These are phyloP conservation scores for Heliconius eleuchia DNA, from an alignment of 1,140 invertebrate genomes.

Conservation along the genomic window DNA sequence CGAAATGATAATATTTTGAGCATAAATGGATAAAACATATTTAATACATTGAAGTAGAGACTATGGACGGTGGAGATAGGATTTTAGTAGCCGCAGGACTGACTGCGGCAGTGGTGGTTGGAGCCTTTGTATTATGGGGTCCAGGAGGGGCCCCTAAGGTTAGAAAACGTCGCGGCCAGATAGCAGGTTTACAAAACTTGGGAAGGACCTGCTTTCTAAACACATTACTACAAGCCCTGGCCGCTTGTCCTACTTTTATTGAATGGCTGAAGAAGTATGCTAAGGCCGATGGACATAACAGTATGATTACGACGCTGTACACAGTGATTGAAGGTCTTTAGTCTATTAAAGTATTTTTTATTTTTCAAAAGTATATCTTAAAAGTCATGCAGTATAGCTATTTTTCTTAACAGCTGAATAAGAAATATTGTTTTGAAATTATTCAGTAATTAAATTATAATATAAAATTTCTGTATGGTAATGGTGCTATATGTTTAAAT, in stretches of 20 bases:
- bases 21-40: conserved; percentile 15
- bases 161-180: conserved; percentile 84
- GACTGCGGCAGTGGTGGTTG: conserved; percentile 88
- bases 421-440: not conserved
- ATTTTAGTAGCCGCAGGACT: conserved; percentile 87
- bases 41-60: conserved; percentile 20
- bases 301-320: conserved; percentile 84
- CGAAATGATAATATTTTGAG: conserved; percentile 6
- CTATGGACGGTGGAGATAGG: conserved; percentile 85
- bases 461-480: no score
- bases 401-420: not conserved
- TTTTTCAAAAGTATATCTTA: not conserved
- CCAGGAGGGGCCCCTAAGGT: conserved; percentile 83
- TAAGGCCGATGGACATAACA: conserved; percentile 81
- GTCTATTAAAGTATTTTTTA: conserved; percentile 8
- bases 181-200: conserved; percentile 91
- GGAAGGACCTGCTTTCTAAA: conserved; percentile 94
- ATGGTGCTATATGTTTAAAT: no score
- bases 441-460: not conserved
- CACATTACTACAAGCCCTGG: conserved; percentile 91
- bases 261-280: conserved; percentile 88
- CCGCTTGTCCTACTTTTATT: conserved; percentile 90
- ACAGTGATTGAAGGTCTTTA: conserved; percentile 84
- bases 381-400: not conserved
- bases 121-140: conserved; percentile 90